Base-by-base conservation (phyloP, 2,888 invertebrate genomes). In the Tholera decimalis region DNA sequence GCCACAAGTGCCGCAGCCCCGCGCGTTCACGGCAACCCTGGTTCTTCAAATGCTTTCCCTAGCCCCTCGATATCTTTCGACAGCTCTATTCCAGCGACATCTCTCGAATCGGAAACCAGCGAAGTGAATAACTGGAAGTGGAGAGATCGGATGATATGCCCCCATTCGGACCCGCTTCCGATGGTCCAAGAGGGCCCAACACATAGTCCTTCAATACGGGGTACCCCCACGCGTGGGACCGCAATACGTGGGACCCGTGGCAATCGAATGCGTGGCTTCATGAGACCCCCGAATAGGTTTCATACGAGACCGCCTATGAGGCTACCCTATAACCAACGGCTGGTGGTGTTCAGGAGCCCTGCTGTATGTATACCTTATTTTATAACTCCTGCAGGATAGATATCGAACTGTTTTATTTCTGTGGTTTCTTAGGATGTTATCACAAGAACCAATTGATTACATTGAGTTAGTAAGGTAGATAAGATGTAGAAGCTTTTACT, bases 321-420 rank as follows among this genome's bases (percentile, higher is more conserved):
- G 43, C 24, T n/a, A 7, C 51, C 49, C 5, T 61, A 47, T 54
- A 67, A 62, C 8, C 67, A 77, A 11, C 79, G 83, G 22, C 76
- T 80, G 24, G 80, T 80, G 50, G 77, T 65, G 4, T 80, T 73
- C 55, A 69, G 65, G 13, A 63, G 64, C 41, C 77, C 77, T 64
- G 28, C 78, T 80, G 88, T 88, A 88, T 85, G 88, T 88, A 85
- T 82, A 60, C 53, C 46, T 63, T 28, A 55, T 68, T 73, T 61
- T 70, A 35, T 59, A 47, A 33, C 33, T 37, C 18, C 37, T 50
- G 54, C 18, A 37, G 35, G 49, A 49, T 67, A 74, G 22, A n/a
- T 20, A 11, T 13, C 9, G n/a, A n/a, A 20, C 15, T 39, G 3
- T 3, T n/a, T n/a, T 9, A 35, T 28, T 33, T 28, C 8, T 20